Evolutionary conservation across 1,140 invertebrate genomes (phyloP), one percentile per base, ranked within the genome.

Genomic region (Cyclargus thomasi): DNA sequence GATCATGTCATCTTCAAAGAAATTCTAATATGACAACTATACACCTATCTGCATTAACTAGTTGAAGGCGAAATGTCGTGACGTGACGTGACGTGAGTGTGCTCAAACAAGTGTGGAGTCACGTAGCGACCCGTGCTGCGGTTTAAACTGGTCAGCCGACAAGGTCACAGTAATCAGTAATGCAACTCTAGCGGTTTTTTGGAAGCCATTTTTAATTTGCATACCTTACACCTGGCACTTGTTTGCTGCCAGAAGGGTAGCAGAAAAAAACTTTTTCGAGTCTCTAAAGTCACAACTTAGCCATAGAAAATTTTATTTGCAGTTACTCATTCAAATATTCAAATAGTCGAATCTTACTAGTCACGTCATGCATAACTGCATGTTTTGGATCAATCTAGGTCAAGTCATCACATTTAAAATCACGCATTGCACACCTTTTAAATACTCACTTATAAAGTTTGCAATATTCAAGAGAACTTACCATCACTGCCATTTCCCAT

Each of bases 401-500:
- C 39, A 47, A 47, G 11, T 47, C 39, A 47, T 11, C 14, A 11
- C 39, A 47, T 47, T 29, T 29, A 29, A 8, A 29, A 29, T 8
- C 18, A 17, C 18, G 2, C 17, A 63, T 55, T 14, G 36, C 2
- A 17, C 53, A n/a, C n/a, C n/a, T n/a, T n/a, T n/a, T n/a, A n/a
- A n/a, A n/a, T n/a, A n/a, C n/a, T n/a, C n/a, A n/a, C n/a, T n/a
- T n/a, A n/a, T n/a, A n/a, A n/a, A n/a, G n/a, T n/a, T n/a, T n/a
- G n/a, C n/a, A n/a, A n/a, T n/a, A n/a, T n/a, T 69, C 18, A 70
- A 53, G n/a, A 65, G 1, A 21, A 80, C 83, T 83, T 63, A 87
- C 85, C 76, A 57, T 65, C 21, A 74, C 73, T 84, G 85, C 71
- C 81, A 85, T 68, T 90, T 87, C 39, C 83, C 81, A 63, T 89